Evolutionary conservation across 1,140 invertebrate genomes (phyloP).

Genomic region (Helicoverpa armigera): DNA sequence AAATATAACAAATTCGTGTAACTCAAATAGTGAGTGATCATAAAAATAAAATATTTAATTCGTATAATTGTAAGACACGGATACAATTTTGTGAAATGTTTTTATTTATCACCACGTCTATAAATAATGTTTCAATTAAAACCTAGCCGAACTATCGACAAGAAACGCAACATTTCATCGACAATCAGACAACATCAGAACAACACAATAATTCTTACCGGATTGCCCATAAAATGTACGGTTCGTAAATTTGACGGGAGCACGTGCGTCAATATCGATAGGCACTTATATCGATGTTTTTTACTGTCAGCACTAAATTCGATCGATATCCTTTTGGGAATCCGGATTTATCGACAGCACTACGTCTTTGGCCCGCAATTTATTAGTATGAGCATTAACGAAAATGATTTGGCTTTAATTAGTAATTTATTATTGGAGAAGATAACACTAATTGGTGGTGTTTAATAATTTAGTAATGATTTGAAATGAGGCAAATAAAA

Average conservation of each 20-base stretch:
- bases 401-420: slow-evolving; percentile 70
- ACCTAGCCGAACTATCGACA: slow-evolving; percentile 45
- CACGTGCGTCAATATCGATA: slow-evolving; percentile 60
- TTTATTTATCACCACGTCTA: background rate
- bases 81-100: background rate
- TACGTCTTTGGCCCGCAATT: slow-evolving; percentile 62
- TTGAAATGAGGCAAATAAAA: slow-evolving; percentile 36
- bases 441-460: slow-evolving; percentile 57
- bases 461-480: slow-evolving; percentile 54
- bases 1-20: background rate
- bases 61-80: background rate
- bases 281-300: slow-evolving; percentile 54
- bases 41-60: background rate
- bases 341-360: slow-evolving; percentile 63
- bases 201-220: slow-evolving; percentile 35
- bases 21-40: background rate
- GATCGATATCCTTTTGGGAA: slow-evolving; percentile 40
- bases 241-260: slow-evolving; percentile 59
- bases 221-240: slow-evolving; percentile 53
- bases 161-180: slow-evolving; percentile 37
- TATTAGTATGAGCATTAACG: slow-evolving; percentile 68
- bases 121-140: slow-evolving; percentile 43
- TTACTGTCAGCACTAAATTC: slow-evolving; percentile 49
- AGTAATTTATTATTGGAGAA: slow-evolving; percentile 63
- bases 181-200: slow-evolving; percentile 34